Base-by-base conservation (phyloP, 2,797 vertebrate genomes). In the Crenichthys baileyi region DNA sequence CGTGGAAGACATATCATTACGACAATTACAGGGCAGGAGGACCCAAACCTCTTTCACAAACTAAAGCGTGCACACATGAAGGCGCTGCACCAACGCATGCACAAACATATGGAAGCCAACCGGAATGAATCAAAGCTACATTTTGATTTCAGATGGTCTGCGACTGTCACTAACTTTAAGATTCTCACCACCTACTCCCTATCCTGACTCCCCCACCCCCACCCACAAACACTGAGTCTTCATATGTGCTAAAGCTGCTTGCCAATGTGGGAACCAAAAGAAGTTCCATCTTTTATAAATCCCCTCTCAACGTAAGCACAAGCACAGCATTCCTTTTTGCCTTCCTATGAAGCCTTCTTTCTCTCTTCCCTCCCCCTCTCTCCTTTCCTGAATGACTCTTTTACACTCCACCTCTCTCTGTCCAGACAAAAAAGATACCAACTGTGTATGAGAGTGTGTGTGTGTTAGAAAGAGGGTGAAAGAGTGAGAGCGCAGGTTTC, bases 1-100 rank as follows among this genome's bases (percentile, higher is more conserved):
- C 31, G 79, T 87, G 87, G 89, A 93, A 92, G 91, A 94, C 91
- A 92, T 94, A 83, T 95, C 90, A 95, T 95, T 94, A 94, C 83
- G 60, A 75, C 93, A 94, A 94, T 93, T 93, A 94, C 89, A 94
- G 91, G 93, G 91, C 87, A 90, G 80, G 83, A 88, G 71, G 83
- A 89, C 83, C 83, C 75, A 24, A 82, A 84, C 90, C 78, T 60
- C 80, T 81, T 56, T 72, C 84, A 36, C 72, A 75, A 26, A 73
- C 39, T 75, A n/a, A 79, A 36, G 36, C 51, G 15, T 51, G 65
- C 79, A 82, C 84, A 82, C 78, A 80, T 44, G 70, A 70, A 78
- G 76, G 67, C 22, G 1, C 18, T 58, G 72, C 60, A 67, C 70
- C 70, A 70, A 84, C 76, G 31, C 29, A 73, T 76, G 53, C 39